Percentiles rank a stretch among this genome's conserved stretches.
Evolutionary conservation across 2,113 vertebrate species (phyloP).

Genomic region (Megalops atlanticus): DNA sequence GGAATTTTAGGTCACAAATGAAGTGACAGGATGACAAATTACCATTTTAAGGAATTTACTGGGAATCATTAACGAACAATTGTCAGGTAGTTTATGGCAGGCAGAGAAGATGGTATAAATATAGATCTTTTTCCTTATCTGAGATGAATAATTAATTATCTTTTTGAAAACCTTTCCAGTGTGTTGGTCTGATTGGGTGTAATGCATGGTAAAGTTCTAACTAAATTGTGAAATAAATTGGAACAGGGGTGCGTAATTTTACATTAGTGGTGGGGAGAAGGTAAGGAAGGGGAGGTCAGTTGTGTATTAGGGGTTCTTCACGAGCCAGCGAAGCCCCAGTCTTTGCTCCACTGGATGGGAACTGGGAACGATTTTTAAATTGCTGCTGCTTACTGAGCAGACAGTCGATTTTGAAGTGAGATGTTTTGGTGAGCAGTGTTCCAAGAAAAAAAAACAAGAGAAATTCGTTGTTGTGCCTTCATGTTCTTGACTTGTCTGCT

Average conservation of each 20-base stretch:
- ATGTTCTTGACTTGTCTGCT: background rate
- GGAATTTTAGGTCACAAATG: conserved; percentile 99
- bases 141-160: conserved; percentile 94
- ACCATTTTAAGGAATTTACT: conserved; percentile 99
- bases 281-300: background rate
- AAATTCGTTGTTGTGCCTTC: background rate
- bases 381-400: background rate
- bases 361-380: background rate
- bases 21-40: conserved; percentile 99
- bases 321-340: background rate
- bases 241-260: conserved; percentile 67
- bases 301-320: conserved; percentile 54
- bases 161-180: conserved; percentile 74
- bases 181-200: conserved; percentile 77
- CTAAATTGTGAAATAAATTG: conserved; percentile 87
- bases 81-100: conserved; percentile 99
- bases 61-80: conserved; percentile 99
- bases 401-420: conserved; percentile 25
- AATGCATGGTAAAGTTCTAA: conserved; percentile 86
- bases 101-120: conserved; percentile 91
- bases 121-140: conserved; percentile 90
- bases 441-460: background rate
- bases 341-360: background rate
- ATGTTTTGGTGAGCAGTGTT: background rate
- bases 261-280: background rate